Evolutionary conservation across 2,797 vertebrate genomes (phyloP), one percentile per base, ranked within the genome.

Genomic region (Sebastes cheni): DNA sequence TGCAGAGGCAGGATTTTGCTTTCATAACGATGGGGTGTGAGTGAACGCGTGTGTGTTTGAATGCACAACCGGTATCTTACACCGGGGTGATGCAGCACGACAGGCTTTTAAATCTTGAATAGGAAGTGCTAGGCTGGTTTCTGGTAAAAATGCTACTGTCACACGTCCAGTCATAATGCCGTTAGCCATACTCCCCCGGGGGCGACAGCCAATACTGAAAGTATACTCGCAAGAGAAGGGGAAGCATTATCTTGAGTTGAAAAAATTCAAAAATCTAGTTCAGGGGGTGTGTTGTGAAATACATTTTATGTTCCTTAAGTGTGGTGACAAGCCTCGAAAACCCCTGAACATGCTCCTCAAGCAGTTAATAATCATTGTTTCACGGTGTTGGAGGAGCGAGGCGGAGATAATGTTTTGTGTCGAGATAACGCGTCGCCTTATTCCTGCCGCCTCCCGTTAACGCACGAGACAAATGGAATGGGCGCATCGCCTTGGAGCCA

Each of bases 91-190:
- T 90, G 85, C 84, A 84, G 82, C 73, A 76, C 74, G 82, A 85
- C 83, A 82, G 81, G 82, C 83, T 93, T 93, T 93, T 90, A 88
- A 88, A 90, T 88, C 80, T 91, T 86, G 73, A 94, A 92, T 95
- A 93, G 90, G 91, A 95, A 94, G 91, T 92, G 83, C 87, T 72
- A 61, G 83, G 88, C 72, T 92, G 82, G 82, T 93, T 95, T 93
- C 91, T 93, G 88, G 86, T 94, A 74, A 86, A 90, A 92, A 88
- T 56, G 83, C 87, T 81, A 78, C 82, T 78, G 89, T 85, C 84
- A 90, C 90, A 84, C 30, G 75, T 89, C 84, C 84, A 72, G 80
- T 86, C 85, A 81, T 91, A 92, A 92, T 84, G 79, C 84, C 64
- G 78, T 90, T 89, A 90, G 85, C 83, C 75, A 83, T 77, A 81